These are phyloP conservation scores for Perca fluviatilis DNA, from an alignment of 2,113 vertebrate species.

Conservation along the genomic window DNA sequence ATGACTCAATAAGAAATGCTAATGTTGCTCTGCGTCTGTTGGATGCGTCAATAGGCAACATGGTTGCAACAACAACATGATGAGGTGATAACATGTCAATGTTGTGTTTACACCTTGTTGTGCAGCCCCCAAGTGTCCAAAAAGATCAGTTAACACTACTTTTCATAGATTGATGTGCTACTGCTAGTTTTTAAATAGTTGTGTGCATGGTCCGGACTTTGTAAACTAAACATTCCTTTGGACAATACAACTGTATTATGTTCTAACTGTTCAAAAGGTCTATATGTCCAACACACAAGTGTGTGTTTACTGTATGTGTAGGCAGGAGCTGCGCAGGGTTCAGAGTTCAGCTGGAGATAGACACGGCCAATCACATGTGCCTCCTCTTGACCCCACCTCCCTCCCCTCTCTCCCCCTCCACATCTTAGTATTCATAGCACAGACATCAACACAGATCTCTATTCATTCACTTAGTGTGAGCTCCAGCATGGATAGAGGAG, in stretches of 20 bases:
- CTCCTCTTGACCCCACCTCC: constrained; percentile 58
- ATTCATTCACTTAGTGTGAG: constrained; percentile 82
- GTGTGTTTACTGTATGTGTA: constrained; percentile 72
- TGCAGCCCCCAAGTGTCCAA: background rate
- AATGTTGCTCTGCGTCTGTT: background rate
- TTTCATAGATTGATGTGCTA: background rate
- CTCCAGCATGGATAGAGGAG: constrained; percentile 53
- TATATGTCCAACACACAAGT: constrained; percentile 32
- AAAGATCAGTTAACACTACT: background rate
- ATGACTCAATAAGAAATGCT: background rate
- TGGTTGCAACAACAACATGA: background rate
- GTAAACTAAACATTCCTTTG: constrained; percentile 29
- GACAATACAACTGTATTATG: constrained; percentile 35
- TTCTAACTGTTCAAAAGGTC: constrained; percentile 18
- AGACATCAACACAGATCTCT: constrained; percentile 83
- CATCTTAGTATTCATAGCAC: constrained; percentile 83
- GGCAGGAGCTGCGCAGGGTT: constrained; percentile 73
- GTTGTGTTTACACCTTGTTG: background rate
- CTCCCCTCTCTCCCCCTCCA: constrained; percentile 48
- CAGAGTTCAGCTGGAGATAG: constrained; percentile 77
- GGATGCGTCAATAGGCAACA: background rate
- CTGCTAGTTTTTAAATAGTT: background rate
- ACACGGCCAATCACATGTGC: constrained; percentile 73
- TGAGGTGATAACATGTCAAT: background rate
- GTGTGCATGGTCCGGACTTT: background rate